Conservation (phyloP, 2,797 vertebrate genomes). For the Melanogrammus aeglefinus region DNA sequence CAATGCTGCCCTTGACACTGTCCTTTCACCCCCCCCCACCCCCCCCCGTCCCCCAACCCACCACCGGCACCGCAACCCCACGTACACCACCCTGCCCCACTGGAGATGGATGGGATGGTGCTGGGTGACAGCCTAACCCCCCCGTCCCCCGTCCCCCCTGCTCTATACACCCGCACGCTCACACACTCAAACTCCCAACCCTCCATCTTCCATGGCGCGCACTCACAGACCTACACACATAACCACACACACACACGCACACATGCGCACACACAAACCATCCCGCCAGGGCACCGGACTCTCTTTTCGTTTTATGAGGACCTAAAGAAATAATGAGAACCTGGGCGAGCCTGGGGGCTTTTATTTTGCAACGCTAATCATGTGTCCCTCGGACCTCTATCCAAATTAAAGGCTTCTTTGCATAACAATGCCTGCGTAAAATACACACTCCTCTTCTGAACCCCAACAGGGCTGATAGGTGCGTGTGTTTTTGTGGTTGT, state of each 20-base stretch:
- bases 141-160: not conserved
- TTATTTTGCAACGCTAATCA: constrained; percentile 54
- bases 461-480: not conserved
- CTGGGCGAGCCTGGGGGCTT: constrained; percentile 26
- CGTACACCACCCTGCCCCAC: constrained; percentile 1
- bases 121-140: not conserved
- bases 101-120: not conserved
- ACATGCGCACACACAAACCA: not conserved
- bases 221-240: not conserved
- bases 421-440: constrained; percentile 46
- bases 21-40: constrained; percentile 24
- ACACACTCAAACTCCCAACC: not conserved
- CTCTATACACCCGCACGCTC: not conserved
- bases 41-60: constrained; percentile 42
- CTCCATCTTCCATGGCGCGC: not conserved
- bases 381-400: constrained; percentile 34
- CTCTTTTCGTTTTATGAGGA: constrained; percentile 46
- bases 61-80: constrained; percentile 6
- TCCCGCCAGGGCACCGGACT: not conserved
- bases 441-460: constrained; percentile 13
- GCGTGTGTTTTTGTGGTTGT: not conserved
- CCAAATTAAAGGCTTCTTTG: constrained; percentile 67
- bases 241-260: not conserved
- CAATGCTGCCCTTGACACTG: constrained; percentile 60
- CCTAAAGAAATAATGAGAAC: constrained; percentile 50